These are phyloP conservation scores for Prietella phreatophila DNA, from an alignment of 2,113 vertebrate species.

Conservation along the genomic window DNA sequence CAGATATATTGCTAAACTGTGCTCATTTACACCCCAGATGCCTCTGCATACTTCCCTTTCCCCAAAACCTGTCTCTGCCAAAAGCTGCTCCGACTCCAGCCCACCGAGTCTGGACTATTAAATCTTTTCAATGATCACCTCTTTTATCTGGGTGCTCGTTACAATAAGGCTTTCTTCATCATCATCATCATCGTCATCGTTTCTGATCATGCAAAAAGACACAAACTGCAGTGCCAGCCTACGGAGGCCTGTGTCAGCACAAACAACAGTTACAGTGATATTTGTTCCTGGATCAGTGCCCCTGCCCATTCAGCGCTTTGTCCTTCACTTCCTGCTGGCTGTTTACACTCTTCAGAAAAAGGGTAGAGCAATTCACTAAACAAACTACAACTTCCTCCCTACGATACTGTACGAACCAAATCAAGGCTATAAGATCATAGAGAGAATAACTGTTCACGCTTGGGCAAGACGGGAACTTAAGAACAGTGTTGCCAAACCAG, in stretches of 20 bases:
- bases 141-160: neutral
- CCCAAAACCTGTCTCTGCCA: conserved; percentile 6
- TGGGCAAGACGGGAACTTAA: neutral
- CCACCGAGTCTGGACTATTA: neutral
- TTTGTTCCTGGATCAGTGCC: conserved; percentile 34
- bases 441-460: neutral
- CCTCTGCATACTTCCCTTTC: neutral
- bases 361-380: neutral
- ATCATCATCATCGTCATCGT: neutral
- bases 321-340: conserved; percentile 15
- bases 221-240: neutral
- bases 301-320: conserved; percentile 27
- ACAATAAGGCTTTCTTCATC: neutral
- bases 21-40: conserved; percentile 2
- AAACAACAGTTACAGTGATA: neutral
- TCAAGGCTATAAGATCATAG: neutral
- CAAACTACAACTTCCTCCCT: neutral
- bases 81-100: neutral
- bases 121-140: neutral
- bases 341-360: conserved; percentile 15
- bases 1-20: neutral
- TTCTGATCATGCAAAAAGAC: neutral
- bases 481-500: conserved; percentile 9
- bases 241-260: conserved; percentile 12
- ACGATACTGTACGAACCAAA: neutral